Conservation (phyloP, 2,113 vertebrate species). For the Xyliphius kryptos region DNA sequence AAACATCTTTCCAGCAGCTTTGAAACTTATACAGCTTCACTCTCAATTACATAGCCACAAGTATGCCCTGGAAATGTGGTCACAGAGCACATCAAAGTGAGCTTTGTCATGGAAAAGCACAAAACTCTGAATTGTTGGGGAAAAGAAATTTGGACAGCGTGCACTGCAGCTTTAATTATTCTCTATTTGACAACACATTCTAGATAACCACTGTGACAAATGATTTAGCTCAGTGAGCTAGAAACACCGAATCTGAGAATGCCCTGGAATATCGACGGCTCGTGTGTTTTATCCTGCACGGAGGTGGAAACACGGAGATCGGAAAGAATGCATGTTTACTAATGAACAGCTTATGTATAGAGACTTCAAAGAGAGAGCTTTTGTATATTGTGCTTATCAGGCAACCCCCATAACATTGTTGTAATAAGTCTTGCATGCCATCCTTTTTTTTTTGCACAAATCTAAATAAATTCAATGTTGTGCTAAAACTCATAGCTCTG, state of each 20-base stretch:
- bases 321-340: slow-evolving; percentile 61
- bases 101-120: slow-evolving; percentile 27
- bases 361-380: slow-evolving; percentile 57
- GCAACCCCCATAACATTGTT: slow-evolving; percentile 50
- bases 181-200: background rate
- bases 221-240: slow-evolving; percentile 60
- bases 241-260: slow-evolving; percentile 57
- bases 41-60: too few species aligned
- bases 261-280: slow-evolving; percentile 67
- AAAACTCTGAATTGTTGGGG: slow-evolving; percentile 7
- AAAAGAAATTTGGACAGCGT: slow-evolving; percentile 6
- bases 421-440: too few species aligned
- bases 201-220: slow-evolving; percentile 52
- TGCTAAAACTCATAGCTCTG: too few species aligned
- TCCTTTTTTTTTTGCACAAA: too few species aligned
- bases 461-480: too few species aligned
- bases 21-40: too few species aligned
- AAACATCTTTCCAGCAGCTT: too few species aligned
- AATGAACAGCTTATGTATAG: slow-evolving; percentile 67
- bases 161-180: slow-evolving; percentile 9
- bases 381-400: slow-evolving; percentile 67
- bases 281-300: slow-evolving; percentile 67
- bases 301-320: slow-evolving; percentile 51
- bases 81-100: too few species aligned
- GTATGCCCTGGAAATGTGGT: too few species aligned